Conservation (phyloP, 2,113 vertebrate genomes). For the Rhinopomastus cyanomelas region DNA sequence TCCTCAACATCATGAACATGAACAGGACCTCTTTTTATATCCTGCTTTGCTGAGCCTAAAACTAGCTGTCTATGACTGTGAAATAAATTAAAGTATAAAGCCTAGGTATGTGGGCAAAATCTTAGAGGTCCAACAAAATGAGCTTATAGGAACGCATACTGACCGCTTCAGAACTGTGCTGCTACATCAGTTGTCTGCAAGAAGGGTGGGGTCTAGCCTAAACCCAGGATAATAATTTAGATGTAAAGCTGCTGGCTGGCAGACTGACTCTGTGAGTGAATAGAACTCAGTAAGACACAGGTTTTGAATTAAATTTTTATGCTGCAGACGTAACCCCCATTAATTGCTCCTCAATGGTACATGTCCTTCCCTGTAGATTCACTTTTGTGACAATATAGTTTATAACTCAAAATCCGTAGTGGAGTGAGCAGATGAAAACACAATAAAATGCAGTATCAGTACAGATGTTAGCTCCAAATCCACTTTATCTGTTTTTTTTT, state of each 20-base stretch:
- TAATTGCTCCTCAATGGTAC: rapidly evolving
- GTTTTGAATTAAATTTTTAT: background rate
- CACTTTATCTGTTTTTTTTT: background rate
- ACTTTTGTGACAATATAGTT: background rate
- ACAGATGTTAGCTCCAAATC: background rate
- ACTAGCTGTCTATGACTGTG: too few relatives aligned
- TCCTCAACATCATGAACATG: background rate
- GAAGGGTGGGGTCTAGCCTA: background rate
- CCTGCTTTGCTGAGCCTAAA: background rate
- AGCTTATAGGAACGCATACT: background rate
- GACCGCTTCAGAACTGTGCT: background rate
- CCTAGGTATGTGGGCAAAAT: background rate
- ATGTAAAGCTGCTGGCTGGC: background rate
- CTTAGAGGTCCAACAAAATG: background rate
- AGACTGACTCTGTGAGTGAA: background rate
- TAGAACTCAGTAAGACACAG: background rate
- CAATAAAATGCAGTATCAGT: background rate
- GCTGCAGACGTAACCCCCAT: background rate
- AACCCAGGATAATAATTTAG: background rate
- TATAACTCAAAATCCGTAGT: background rate
- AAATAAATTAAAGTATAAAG: background rate
- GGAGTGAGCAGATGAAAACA: background rate
- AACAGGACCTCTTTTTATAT: background rate
- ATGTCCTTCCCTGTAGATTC: background rate
- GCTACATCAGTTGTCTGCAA: background rate